These are phyloP conservation scores for Tanypteryx hageni DNA, from an alignment of 2,888 invertebrate genomes.

Conservation along the genomic window DNA sequence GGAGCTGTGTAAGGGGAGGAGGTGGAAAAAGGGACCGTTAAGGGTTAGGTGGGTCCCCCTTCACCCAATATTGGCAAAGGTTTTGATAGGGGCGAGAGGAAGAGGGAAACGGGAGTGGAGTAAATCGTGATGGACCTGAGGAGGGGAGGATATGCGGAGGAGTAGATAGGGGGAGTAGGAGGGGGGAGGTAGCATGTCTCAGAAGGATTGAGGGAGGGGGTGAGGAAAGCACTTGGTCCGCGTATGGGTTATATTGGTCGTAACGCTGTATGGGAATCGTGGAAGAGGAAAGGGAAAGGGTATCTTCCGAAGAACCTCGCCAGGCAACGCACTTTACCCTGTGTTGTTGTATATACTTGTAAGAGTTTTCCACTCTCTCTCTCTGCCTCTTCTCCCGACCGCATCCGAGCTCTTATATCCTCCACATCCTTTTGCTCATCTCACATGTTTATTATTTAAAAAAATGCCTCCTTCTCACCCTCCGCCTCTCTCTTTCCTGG, in stretches of 20 bases:
- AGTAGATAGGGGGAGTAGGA: neutral
- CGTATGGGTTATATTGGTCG: neutral
- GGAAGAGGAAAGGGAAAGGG: neutral
- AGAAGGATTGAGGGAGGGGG: neutral
- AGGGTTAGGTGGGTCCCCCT: neutral
- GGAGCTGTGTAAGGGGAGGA: neutral
- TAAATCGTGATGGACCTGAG: slow-evolving; percentile 3
- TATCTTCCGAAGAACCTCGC: neutral
- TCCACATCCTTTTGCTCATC: too few relatives aligned
- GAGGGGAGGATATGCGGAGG: neutral
- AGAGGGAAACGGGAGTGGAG: neutral
- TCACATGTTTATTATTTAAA: too few relatives aligned
- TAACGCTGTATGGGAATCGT: neutral
- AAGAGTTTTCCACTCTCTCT: too few relatives aligned
- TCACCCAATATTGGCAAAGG: slow-evolving; percentile 1
- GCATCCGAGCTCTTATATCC: too few relatives aligned
- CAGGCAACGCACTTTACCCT: neutral
- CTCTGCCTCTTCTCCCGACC: too few relatives aligned
- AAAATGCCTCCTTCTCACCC: too few relatives aligned
- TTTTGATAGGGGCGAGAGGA: neutral
- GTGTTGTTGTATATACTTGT: too few relatives aligned
- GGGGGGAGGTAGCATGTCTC: neutral
- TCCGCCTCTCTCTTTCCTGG: too few relatives aligned
- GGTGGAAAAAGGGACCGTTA: neutral
- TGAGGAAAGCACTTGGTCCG: slow-evolving; percentile 1